A percentile compares a stretch with the other conserved stretches of the same genome.
These are phyloP conservation scores for Scarus forsteni DNA, from an alignment of 2,797 vertebrate genomes.

Conservation along the genomic window DNA sequence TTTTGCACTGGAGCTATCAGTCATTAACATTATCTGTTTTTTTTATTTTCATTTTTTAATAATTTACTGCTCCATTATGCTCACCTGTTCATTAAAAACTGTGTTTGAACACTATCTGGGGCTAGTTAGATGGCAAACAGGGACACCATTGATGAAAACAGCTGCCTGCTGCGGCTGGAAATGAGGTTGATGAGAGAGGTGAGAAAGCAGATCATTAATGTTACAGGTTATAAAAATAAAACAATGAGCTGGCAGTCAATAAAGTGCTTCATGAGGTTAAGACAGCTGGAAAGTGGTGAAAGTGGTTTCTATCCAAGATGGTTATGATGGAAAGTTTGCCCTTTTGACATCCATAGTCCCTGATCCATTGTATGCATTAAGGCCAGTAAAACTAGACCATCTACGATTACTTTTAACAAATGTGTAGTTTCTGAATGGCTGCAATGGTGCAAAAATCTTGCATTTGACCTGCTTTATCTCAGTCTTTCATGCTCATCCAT, in stretches of 20 bases:
- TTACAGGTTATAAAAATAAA: conserved; percentile 35
- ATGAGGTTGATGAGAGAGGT: conserved; percentile 9
- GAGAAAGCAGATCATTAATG: conserved; percentile 28
- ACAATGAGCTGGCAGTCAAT: conserved; percentile 43
- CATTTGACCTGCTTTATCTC: conserved; percentile 14
- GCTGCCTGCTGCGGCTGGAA: conserved; percentile 19
- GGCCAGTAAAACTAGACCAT: neutral
- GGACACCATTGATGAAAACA: conserved; percentile 5
- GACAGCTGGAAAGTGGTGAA: conserved; percentile 11
- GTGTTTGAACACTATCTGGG: neutral
- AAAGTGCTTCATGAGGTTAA: conserved; percentile 17
- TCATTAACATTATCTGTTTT: neutral
- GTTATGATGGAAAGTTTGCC: neutral
- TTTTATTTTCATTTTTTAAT: too few species aligned
- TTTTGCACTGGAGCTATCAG: neutral
- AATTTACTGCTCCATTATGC: neutral
- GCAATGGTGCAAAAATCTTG: neutral
- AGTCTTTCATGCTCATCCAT: conserved; percentile 22
- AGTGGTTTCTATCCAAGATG: conserved; percentile 6
- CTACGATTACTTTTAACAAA: neutral
- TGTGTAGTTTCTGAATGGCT: neutral
- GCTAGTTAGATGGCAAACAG: neutral
- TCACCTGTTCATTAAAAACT: conserved; percentile 3
- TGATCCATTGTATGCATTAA: neutral
- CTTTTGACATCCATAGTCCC: neutral